Evolutionary conservation across 2,888 invertebrate species (phyloP).

Genomic region (Agonopterix alstromeriana): DNA sequence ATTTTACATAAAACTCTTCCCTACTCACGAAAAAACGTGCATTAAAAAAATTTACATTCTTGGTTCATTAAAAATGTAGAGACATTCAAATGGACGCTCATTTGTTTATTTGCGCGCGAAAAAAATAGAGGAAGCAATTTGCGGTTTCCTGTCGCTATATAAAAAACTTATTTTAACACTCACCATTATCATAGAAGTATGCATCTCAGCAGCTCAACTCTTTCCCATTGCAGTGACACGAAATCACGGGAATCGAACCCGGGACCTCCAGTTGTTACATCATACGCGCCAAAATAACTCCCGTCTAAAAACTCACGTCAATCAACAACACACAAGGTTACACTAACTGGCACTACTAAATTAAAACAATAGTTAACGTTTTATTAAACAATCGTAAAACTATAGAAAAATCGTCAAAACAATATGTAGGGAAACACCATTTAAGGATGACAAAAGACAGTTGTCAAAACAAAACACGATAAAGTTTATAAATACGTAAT

Average conservation of each 20-base stretch:
- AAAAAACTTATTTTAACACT: slow-evolving; percentile 19
- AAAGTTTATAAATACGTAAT: slow-evolving; percentile 71
- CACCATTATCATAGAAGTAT: slow-evolving; percentile 72
- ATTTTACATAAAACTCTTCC: no score
- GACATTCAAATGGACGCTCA: no score
- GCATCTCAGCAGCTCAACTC: slow-evolving; percentile 46
- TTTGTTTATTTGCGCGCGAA: no score
- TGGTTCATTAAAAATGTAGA: no score
- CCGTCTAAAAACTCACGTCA: slow-evolving; percentile 53
- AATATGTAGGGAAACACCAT: not conserved
- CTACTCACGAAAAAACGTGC: no score
- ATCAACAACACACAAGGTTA: slow-evolving; percentile 67
- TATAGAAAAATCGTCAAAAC: slow-evolving; percentile 7
- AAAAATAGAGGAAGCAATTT: no score
- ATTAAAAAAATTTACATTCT: no score
- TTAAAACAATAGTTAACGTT: slow-evolving; percentile 22
- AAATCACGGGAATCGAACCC: slow-evolving; percentile 52
- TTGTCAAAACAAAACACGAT: slow-evolving; percentile 51
- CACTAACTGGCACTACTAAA: slow-evolving; percentile 46
- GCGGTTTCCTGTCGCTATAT: no score
- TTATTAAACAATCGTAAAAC: slow-evolving; percentile 17
- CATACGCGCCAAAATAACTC: slow-evolving; percentile 66
- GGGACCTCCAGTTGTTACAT: slow-evolving; percentile 54
- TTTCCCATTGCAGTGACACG: slow-evolving; percentile 27
- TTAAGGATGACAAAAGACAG: slow-evolving; percentile 23